Conservation (phyloP, 30 jellyfish, hydroid and myxozoan genomes). For the Sanderia malayensis region DNA sequence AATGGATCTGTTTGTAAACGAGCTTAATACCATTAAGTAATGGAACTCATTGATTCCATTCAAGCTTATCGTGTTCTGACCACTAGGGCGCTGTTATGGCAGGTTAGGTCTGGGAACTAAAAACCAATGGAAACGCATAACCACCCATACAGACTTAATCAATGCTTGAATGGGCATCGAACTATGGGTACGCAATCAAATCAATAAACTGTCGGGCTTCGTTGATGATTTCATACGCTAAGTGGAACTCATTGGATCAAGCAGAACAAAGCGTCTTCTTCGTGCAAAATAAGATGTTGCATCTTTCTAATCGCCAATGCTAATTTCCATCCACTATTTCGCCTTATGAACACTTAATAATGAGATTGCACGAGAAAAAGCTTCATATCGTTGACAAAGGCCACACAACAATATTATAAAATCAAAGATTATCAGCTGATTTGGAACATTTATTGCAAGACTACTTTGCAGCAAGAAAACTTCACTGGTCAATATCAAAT, state of each 20-base stretch:
- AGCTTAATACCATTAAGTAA: conserved; percentile 61
- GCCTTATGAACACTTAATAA: not conserved
- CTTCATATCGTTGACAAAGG: not conserved
- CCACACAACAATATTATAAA: not conserved
- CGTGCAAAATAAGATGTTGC: conserved; percentile 18
- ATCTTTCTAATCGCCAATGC: not conserved
- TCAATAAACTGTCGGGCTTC: conserved; percentile 69
- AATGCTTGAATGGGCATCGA: conserved; percentile 64
- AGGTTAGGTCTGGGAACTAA: conserved; percentile 71
- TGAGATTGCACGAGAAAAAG: not conserved
- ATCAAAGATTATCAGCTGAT: not conserved
- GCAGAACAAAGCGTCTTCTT: conserved; percentile 62
- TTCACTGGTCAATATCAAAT: not conserved
- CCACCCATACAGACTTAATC: conserved; percentile 58
- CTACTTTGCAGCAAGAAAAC: not conserved
- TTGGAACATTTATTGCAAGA: not conserved
- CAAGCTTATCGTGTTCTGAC: conserved; percentile 64
- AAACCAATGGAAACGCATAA: conserved; percentile 62
- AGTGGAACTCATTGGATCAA: conserved; percentile 48
- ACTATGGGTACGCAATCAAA: conserved; percentile 68
- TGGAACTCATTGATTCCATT: conserved; percentile 61
- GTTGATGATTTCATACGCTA: conserved; percentile 74
- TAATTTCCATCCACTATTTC: not conserved
- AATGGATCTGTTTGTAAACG: conserved; percentile 66
- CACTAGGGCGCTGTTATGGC: conserved; percentile 64